Evolutionary conservation across 2,113 vertebrate species (phyloP).

Genomic region (Carollia perspicillata): DNA sequence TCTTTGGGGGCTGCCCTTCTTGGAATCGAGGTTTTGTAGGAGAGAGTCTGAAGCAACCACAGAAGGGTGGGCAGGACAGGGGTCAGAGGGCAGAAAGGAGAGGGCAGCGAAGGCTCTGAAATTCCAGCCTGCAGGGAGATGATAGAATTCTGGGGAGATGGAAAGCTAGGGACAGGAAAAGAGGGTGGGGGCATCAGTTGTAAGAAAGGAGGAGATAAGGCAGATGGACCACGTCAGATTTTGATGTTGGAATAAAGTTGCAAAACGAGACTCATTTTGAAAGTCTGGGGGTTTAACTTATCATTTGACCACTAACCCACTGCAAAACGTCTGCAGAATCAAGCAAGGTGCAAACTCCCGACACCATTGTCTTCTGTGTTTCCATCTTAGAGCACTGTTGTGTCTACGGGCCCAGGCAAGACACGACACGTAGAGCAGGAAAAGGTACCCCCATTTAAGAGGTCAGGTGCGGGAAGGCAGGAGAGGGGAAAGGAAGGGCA

Average conservation of each 20-base stretch:
- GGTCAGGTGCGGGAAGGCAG: not conserved
- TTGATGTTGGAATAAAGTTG: not conserved
- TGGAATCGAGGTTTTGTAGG: not conserved
- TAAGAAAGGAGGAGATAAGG: not conserved
- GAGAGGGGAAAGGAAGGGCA: no score
- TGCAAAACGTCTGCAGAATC: not conserved
- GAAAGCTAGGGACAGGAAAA: not conserved
- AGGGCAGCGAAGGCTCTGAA: not conserved
- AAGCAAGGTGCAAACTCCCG: not conserved
- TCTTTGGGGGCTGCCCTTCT: not conserved
- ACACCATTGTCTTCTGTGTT: not conserved
- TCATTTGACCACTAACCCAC: not conserved
- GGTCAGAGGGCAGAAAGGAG: not conserved
- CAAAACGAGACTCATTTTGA: not conserved
- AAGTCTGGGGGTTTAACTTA: not conserved
- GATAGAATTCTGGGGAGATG: not conserved
- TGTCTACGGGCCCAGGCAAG: not conserved
- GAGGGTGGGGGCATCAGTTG: not conserved
- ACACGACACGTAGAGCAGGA: not conserved
- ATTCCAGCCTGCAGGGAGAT: not conserved
- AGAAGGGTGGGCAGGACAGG: not conserved
- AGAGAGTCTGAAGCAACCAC: not conserved
- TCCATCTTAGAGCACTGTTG: not conserved
- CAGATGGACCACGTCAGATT: not conserved
- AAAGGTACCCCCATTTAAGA: not conserved